Evolutionary conservation across 1,140 invertebrate genomes (phyloP).

Genomic region (Tachypleus tridentatus): DNA sequence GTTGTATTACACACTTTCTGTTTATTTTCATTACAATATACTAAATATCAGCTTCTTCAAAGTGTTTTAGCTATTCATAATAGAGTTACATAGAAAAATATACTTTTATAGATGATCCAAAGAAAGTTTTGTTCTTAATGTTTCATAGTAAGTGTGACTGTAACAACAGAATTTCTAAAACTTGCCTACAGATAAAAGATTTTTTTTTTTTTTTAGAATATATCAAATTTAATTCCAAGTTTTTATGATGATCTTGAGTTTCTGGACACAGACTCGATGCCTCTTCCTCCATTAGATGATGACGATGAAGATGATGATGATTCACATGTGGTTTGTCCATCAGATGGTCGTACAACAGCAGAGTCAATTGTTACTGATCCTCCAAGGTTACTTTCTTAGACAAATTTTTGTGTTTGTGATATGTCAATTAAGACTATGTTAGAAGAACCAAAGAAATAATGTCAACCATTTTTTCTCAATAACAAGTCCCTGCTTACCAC

Average conservation of each 20-base stretch:
- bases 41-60: too few relatives aligned
- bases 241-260: conserved; percentile 26
- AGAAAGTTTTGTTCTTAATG: too few relatives aligned
- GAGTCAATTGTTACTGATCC: conserved; percentile 14
- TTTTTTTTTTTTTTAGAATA: conserved; percentile 16
- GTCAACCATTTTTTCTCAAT: too few relatives aligned
- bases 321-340: conserved; percentile 11
- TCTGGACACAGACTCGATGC: conserved; percentile 20
- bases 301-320: conserved; percentile 18
- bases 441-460: too few relatives aligned
- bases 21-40: too few relatives aligned
- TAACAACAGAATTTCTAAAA: neutral
- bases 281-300: conserved; percentile 21
- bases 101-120: too few relatives aligned
- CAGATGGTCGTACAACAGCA: conserved; percentile 18
- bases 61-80: too few relatives aligned
- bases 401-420: neutral
- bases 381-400: conserved; percentile 4
- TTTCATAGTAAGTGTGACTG: too few relatives aligned
- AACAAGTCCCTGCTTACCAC: too few relatives aligned
- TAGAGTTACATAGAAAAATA: too few relatives aligned
- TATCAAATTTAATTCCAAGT: conserved; percentile 21
- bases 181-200: neutral
- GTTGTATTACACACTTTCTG: too few relatives aligned
- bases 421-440: too few relatives aligned